A percentile compares a stretch with the other conserved stretches of the same genome.
Evolutionary conservation across 2,888 invertebrate genomes (phyloP).

Genomic region (Tipula vernalis): DNA sequence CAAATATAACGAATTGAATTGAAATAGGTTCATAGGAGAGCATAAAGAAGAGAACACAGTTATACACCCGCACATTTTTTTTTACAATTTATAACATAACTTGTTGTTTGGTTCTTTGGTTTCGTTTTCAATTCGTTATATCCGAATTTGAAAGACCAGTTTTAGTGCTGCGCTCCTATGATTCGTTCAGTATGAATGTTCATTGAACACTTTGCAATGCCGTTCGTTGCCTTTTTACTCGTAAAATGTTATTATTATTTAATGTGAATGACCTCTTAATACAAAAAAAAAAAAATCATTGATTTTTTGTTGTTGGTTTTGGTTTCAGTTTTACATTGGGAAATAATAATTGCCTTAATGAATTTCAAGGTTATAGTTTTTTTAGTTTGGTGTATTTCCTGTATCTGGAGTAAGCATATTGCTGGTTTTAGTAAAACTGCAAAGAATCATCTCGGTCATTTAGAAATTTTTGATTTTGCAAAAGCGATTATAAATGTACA

Average conservation of each 20-base stretch:
- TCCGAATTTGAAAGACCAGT: not conserved
- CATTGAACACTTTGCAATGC: not conserved
- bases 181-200: not conserved
- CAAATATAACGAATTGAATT: not conserved
- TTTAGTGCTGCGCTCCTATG: not conserved
- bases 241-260: not conserved
- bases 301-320: not conserved
- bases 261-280: not conserved
- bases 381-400: not conserved
- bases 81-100: not conserved
- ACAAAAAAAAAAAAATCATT: not conserved
- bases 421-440: too few relatives aligned
- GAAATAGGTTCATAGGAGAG: not conserved
- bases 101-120: not conserved
- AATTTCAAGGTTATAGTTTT: too few relatives aligned
- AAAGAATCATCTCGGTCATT: too few relatives aligned
- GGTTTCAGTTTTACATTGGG: not conserved
- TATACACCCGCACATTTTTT: not conserved
- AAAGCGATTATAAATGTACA: too few relatives aligned
- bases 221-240: not conserved
- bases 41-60: not conserved
- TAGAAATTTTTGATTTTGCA: too few relatives aligned
- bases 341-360: too few relatives aligned
- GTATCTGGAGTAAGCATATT: too few relatives aligned
- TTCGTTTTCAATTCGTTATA: not conserved